Evolutionary conservation across 2,113 vertebrate species (phyloP), one percentile per base, ranked within the genome.

Genomic region (Menidia beryllina): DNA sequence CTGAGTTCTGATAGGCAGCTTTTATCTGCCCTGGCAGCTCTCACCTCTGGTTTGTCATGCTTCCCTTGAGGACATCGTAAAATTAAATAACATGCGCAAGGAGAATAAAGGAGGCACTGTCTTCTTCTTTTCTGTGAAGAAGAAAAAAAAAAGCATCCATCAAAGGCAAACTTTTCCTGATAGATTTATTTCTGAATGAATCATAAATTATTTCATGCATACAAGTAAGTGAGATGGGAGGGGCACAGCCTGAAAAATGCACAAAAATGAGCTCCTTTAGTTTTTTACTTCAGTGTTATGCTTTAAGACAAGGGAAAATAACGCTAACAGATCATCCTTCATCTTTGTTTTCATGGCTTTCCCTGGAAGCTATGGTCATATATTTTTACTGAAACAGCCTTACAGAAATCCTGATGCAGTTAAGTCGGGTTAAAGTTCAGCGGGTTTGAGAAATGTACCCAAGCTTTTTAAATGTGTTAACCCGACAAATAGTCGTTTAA

Each of bases 41-140:
- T 50, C 49, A 53, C 52, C 39, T 51, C 14, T 13, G 10, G 38
- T 62, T 53, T 75, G 49, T 69, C 63, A 67, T 60, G 57, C 60
- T 72, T 69, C 48, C 72, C 84, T 72, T 7, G 20, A 70, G 76
- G 77, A 68, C 65, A 66, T 78, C 51, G 57, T 90, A 79, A 86
- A 88, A 84, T 53, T 0, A 70, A 78, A 76, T 56, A 41, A 73
- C 25, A 66, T 9, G 41, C 19, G 15, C 4, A 17, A 65, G 58
- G 38, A 43, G 38, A 72, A 83, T 71, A 65, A 73, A 81, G 47
- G 54, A 49, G 21, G 5, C n/a, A 56, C 49, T 78, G 23, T 64
- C 3, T 51, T 43, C 7, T 13, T 63, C 65, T 23, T n/a, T 39
- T 39, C 43, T 21, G 45, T 67, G 38, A 60, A 63, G 41, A 26